Conservation (phyloP, 2,888 invertebrate genomes). For the Drosophila setosimentum region DNA sequence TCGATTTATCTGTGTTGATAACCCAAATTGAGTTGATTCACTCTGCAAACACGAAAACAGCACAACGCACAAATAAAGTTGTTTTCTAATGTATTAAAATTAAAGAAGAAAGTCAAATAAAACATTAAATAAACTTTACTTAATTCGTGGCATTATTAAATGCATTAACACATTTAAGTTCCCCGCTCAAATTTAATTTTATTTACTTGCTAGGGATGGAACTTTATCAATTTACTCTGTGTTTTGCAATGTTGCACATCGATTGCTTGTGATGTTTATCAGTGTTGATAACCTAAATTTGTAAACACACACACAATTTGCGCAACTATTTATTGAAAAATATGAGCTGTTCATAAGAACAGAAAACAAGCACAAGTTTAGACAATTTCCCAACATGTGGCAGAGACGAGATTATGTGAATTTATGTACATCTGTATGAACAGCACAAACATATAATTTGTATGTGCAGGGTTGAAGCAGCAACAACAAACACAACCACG, state of each 20-base stretch:
- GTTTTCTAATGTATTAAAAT: not conserved
- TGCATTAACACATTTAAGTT: not conserved
- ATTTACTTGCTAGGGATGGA: conserved; percentile 5
- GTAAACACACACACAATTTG: not conserved
- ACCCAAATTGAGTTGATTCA: not conserved
- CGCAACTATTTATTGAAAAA: not conserved
- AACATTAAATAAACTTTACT: not conserved
- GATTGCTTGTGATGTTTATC: not conserved
- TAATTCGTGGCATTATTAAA: not conserved
- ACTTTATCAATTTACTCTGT: not conserved
- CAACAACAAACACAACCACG: conserved; percentile 16
- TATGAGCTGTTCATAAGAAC: not conserved
- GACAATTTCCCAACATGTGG: not conserved
- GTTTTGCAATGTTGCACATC: not conserved
- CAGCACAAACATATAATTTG: conserved; percentile 25
- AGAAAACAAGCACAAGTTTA: not conserved
- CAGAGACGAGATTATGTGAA: not conserved
- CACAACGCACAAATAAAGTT: not conserved
- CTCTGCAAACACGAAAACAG: not conserved
- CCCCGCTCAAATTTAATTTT: not conserved
- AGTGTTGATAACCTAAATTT: conserved; percentile 1
- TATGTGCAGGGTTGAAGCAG: conserved; percentile 42
- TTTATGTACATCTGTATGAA: conserved; percentile 1
- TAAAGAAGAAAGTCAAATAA: not conserved
- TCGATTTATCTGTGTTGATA: not conserved